These are phyloP conservation scores for Trichonephila inaurata DNA, from an alignment of 1,140 invertebrate genomes.

Conservation along the genomic window DNA sequence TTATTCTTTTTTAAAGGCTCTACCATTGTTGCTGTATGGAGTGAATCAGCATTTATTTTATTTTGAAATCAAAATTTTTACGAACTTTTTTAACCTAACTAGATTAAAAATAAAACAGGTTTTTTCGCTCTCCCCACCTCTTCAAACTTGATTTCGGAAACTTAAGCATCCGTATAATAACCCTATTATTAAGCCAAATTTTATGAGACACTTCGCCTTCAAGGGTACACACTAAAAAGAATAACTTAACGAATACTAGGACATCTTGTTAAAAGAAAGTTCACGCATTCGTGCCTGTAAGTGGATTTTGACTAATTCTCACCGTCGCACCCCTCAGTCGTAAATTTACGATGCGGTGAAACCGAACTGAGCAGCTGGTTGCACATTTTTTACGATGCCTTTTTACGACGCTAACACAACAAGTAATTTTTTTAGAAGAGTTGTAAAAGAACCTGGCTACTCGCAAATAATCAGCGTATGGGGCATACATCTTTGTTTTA, in stretches of 20 bases:
- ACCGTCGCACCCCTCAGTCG: not conserved
- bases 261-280: not conserved
- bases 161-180: not conserved
- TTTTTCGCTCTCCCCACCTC: no score
- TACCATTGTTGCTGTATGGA: no score
- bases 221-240: not conserved
- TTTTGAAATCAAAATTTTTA: no score
- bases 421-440: not conserved
- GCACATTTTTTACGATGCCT: not conserved
- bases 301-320: not conserved
- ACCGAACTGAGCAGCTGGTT: not conserved
- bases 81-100: no score
- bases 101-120: no score
- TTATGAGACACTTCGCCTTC: not conserved
- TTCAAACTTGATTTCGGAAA: not conserved
- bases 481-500: not conserved
- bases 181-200: not conserved
- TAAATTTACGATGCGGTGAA: constrained; percentile 1
- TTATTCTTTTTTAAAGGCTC: no score
- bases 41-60: no score
- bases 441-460: not conserved
- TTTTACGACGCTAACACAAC: not conserved
- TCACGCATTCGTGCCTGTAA: not conserved
- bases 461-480: not conserved
- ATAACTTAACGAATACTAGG: not conserved